Conservation (phyloP, 2,113 vertebrate species). For the Myodes glareolus region DNA sequence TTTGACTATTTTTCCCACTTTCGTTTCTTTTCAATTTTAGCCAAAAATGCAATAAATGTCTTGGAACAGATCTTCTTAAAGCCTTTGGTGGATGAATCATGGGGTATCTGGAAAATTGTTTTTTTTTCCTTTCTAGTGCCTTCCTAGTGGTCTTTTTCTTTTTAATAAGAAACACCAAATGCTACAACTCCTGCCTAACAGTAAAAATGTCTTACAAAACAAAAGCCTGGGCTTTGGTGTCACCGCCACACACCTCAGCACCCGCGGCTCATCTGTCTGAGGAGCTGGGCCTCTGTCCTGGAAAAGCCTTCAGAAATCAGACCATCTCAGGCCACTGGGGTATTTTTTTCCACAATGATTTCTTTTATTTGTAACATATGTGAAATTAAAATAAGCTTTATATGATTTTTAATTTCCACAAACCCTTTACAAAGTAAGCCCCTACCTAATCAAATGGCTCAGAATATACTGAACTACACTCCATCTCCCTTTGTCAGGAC, state of each 20-base stretch:
- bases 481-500: neutral
- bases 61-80: constrained; percentile 56
- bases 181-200: neutral
- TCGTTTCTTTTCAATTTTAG: constrained; percentile 65
- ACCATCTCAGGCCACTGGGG: constrained; percentile 20
- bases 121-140: neutral
- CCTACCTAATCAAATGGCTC: constrained; percentile 18
- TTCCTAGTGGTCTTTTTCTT: neutral
- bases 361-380: constrained; percentile 65
- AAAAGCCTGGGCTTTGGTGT: neutral
- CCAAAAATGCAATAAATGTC: constrained; percentile 60
- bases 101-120: constrained; percentile 57
- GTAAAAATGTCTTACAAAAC: constrained; percentile 10
- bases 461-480: neutral
- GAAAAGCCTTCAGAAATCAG: neutral
- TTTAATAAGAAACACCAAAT: constrained; percentile 55
- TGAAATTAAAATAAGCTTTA: constrained; percentile 67
- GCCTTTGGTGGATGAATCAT: constrained; percentile 58
- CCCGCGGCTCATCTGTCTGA: neutral
- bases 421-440: constrained; percentile 48
- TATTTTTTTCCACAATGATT: constrained; percentile 14
- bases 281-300: neutral
- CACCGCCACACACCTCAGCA: rapidly evolving
- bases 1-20: constrained; percentile 71
- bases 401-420: constrained; percentile 30